Evolutionary conservation across 1,140 invertebrate species (phyloP).

Genomic region (Hydropsyche tenuis): DNA sequence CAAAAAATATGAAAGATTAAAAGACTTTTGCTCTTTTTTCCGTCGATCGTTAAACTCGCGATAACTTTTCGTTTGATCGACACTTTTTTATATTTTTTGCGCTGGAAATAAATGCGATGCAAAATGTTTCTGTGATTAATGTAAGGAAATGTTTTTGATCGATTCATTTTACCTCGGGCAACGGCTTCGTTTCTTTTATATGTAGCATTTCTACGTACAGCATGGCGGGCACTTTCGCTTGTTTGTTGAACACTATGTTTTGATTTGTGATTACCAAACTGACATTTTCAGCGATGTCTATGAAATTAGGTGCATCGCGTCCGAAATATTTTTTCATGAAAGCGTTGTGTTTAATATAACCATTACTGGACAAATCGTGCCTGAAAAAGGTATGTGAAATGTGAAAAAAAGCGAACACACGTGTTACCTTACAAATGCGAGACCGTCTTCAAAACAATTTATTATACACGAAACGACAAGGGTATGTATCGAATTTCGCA

Average conservation of each 20-base stretch:
- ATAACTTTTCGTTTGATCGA: background rate
- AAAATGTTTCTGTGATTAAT: too few species aligned
- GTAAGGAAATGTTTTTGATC: too few species aligned
- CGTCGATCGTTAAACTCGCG: background rate
- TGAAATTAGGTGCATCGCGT: slow-evolving; percentile 14
- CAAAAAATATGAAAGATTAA: background rate
- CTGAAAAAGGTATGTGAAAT: too few species aligned
- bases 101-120: too few species aligned
- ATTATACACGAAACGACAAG: too few species aligned
- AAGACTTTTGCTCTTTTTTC: background rate
- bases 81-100: too few species aligned
- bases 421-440: too few species aligned
- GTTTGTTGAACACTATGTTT: slow-evolving; percentile 7
- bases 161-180: slow-evolving; percentile 38
- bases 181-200: background rate
- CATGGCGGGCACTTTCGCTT: slow-evolving; percentile 29
- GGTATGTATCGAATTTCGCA: too few species aligned
- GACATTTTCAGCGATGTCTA: slow-evolving; percentile 23
- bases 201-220: slow-evolving; percentile 40
- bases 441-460: too few species aligned
- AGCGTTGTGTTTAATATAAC: background rate
- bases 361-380: background rate
- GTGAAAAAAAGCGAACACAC: background rate
- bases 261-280: slow-evolving; percentile 30
- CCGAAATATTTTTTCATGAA: slow-evolving; percentile 32